Evolutionary conservation across 92 coral and sea anemone species (phyloP), one percentile per base, ranked within the genome.

Genomic region (Paramuricea clavata): DNA sequence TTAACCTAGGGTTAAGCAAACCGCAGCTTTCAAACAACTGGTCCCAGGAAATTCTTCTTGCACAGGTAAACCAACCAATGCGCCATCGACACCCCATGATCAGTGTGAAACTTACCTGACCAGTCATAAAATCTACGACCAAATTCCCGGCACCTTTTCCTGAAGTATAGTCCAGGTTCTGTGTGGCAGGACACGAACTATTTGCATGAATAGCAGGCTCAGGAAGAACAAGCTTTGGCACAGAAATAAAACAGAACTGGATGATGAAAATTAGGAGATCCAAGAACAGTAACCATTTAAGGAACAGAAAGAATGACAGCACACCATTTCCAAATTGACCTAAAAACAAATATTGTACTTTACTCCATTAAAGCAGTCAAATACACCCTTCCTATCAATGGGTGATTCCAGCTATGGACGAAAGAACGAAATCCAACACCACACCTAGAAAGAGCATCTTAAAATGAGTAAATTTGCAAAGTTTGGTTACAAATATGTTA

Each of bases 281-380:
- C 82, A 97, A 81, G 85, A 94, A 97, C 89, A 97, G 39, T 74
- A 97, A 85, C 99, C 99, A 97, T 75, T 97, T 97, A 22, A 97
- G 94, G 85, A 97, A 97, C 41, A 94, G 87, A 84, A 97, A 97
- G 86, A 93, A 97, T 27, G 99, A 97, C 39, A 97, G 69, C 23
- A 97, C 99, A 69, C 99, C 99, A 90, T 97, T 97, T 60, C 99
- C 99, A 94, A 97, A 97, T n/a, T 93, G 99, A 71, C 99, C 99
- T 97, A 90, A 36, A 86, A 88, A 69, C 33, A 16, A n/a, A 16
- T 0, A 34, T 15, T 41, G n/a, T 13, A 65, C 13, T 36, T 60
- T 57, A 57, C n/a, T n/a, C n/a, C n/a, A n/a, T n/a, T n/a, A n/a
- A n/a, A n/a, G n/a, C n/a, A n/a, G n/a, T n/a, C n/a, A n/a, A n/a